A percentile compares a stretch with the other conserved stretches of the same genome.
phyloP scores from a whole-genome alignment of 2,797 vertebrate genomes.

The Tragopan temminckii region DNA sequence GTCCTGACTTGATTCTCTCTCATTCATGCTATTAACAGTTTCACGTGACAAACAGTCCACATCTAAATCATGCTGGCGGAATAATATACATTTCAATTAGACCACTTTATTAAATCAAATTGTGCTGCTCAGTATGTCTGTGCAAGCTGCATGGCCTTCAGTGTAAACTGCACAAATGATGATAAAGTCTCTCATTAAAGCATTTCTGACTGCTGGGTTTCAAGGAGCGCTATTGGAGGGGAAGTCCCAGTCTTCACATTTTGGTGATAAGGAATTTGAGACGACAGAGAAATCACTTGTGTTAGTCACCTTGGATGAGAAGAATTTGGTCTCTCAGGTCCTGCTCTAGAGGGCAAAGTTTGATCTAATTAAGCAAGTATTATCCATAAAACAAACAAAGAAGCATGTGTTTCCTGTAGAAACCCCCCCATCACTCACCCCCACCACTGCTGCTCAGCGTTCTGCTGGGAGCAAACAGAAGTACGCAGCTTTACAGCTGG shows the following conservation, averaged over 20 bases:
- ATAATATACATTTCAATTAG: not conserved
- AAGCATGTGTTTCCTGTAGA: constrained; percentile 17
- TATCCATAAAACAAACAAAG: constrained; percentile 36
- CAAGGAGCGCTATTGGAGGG: not conserved
- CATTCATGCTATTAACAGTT: constrained; percentile 28
- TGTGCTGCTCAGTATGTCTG: not conserved
- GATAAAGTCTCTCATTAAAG: constrained; percentile 18
- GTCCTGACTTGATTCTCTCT: constrained; percentile 5
- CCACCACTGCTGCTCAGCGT: constrained; percentile 23
- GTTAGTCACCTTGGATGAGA: not conserved
- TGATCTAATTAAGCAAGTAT: constrained; percentile 41
- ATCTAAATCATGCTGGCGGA: not conserved
- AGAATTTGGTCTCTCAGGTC: not conserved
- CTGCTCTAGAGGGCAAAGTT: not conserved
- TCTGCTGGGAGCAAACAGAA: constrained; percentile 33
- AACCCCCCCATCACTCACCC: constrained; percentile 14
- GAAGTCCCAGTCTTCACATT: not conserved
- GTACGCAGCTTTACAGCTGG: constrained; percentile 34
- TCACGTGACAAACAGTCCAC: not conserved
- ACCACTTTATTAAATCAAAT: constrained; percentile 21
- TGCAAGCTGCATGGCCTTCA: not conserved
- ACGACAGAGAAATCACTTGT: not conserved
- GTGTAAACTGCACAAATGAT: not conserved
- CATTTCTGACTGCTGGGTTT: not conserved
- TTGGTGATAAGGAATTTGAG: not conserved